phyloP scores from a whole-genome alignment of 2,888 invertebrate genomes.

The Portevinia maculata region DNA sequence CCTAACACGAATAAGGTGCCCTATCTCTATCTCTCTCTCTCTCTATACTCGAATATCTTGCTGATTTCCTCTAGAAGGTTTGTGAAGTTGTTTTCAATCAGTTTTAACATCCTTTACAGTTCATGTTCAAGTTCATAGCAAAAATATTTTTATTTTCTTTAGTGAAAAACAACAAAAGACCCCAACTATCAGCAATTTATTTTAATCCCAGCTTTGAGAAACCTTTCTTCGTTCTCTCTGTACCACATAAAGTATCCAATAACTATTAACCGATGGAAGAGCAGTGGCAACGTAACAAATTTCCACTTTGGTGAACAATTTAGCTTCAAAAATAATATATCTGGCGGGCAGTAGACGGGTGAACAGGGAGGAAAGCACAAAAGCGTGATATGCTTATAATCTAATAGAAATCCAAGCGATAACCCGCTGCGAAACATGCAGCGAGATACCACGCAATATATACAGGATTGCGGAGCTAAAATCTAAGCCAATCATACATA shows the following conservation, averaged over 20 bases:
- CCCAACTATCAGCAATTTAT: conserved; percentile 25
- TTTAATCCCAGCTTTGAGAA: conserved; percentile 12
- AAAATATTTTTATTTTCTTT: neutral
- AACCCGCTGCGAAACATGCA: conserved; percentile 20
- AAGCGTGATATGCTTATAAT: conserved; percentile 42
- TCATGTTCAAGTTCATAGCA: neutral
- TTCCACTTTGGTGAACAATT: conserved; percentile 30
- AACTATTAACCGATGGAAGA: conserved; percentile 36
- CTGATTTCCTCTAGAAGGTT: neutral
- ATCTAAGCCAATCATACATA: conserved; percentile 50
- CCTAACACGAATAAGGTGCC: conserved; percentile 4
- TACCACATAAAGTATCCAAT: conserved; percentile 46
- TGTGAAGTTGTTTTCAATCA: conserved; percentile 49
- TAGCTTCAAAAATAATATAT: conserved; percentile 33
- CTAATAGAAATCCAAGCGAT: conserved; percentile 41
- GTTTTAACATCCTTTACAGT: conserved; percentile 5
- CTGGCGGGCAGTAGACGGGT: neutral
- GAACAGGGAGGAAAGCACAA: neutral
- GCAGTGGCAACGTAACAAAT: conserved; percentile 39
- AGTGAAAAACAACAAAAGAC: neutral
- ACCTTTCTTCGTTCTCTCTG: conserved; percentile 6
- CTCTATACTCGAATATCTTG: neutral
- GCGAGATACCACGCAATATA: conserved; percentile 11
- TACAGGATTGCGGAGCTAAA: conserved; percentile 1
- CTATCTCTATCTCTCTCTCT: neutral